Percentiles rank a stretch among this genome's conserved stretches.
phyloP scores from a whole-genome alignment of 2,888 invertebrate genomes.

The Euclidia mi region DNA sequence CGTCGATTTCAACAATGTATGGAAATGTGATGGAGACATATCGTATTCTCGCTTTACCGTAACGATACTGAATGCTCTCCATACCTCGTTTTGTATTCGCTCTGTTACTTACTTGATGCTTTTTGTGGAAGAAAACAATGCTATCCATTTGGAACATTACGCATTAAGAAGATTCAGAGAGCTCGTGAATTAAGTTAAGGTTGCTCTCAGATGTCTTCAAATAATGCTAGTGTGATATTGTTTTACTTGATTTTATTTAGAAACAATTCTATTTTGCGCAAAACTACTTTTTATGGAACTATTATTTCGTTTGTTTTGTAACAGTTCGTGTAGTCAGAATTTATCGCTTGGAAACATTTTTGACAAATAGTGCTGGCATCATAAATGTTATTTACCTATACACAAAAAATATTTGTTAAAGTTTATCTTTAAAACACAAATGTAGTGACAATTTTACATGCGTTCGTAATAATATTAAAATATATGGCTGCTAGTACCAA shows the following conservation, averaged over 20 bases:
- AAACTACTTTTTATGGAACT: conserved; percentile 4
- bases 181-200: conserved; percentile 72
- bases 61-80: conserved; percentile 73
- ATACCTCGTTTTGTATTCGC: conserved; percentile 75
- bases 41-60: conserved; percentile 76
- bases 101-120: conserved; percentile 73
- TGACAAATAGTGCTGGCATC: neutral
- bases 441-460: no score
- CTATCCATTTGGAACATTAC: conserved; percentile 76
- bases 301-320: conserved; percentile 1
- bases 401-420: no score
- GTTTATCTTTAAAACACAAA: no score
- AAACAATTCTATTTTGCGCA: conserved; percentile 27
- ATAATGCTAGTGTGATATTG: conserved; percentile 51
- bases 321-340: conserved; percentile 6
- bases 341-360: conserved; percentile 12
- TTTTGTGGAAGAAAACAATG: conserved; percentile 81
- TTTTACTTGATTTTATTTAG: conserved; percentile 46
- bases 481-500: no score
- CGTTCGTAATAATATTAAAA: no score
- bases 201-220: conserved; percentile 59
- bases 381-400: neutral
- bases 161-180: conserved; percentile 71
- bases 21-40: conserved; percentile 86
- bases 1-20: conserved; percentile 79